Conservation (phyloP, 2,888 invertebrate species). For the Monoplex corrugatus region DNA sequence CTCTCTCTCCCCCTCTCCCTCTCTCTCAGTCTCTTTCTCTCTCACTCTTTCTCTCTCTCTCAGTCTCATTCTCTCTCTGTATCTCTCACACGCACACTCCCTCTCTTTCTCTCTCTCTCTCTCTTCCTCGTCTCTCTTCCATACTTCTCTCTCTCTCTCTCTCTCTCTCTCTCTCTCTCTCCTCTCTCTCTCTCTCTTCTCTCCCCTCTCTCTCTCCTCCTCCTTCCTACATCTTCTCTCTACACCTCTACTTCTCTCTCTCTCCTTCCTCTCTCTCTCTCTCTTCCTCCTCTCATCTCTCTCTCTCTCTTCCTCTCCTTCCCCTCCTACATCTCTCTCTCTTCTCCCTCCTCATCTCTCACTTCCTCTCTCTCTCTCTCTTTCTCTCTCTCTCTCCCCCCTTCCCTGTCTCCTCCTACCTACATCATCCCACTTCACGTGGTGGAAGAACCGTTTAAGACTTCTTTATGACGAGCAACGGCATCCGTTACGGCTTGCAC, state of each 20-base stretch:
- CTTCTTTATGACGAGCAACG: too few relatives aligned
- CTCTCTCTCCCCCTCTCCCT: too few relatives aligned
- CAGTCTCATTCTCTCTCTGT: background rate
- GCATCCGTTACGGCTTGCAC: too few relatives aligned
- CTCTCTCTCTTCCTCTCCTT: conserved; percentile 9
- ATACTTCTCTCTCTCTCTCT: too few relatives aligned
- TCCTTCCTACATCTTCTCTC: too few relatives aligned
- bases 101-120: background rate
- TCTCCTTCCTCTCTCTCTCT: background rate
- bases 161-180: too few relatives aligned
- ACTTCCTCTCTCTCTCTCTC: background rate
- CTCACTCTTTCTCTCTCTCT: background rate
- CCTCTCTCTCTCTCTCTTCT: too few relatives aligned
- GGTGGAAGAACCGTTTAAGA: too few relatives aligned
- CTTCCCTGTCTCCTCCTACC: background rate
- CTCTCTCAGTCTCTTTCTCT: background rate
- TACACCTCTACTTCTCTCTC: too few relatives aligned
- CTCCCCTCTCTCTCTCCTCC: too few relatives aligned
- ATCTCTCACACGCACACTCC: background rate
- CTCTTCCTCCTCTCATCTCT: background rate
- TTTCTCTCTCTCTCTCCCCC: background rate
- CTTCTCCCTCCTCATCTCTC: background rate
- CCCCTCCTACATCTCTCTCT: background rate
- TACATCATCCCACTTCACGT: too few relatives aligned
- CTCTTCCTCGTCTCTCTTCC: background rate